Evolutionary conservation across 1,140 invertebrate species (phyloP).

Genomic region (Cotesia vestalis): DNA sequence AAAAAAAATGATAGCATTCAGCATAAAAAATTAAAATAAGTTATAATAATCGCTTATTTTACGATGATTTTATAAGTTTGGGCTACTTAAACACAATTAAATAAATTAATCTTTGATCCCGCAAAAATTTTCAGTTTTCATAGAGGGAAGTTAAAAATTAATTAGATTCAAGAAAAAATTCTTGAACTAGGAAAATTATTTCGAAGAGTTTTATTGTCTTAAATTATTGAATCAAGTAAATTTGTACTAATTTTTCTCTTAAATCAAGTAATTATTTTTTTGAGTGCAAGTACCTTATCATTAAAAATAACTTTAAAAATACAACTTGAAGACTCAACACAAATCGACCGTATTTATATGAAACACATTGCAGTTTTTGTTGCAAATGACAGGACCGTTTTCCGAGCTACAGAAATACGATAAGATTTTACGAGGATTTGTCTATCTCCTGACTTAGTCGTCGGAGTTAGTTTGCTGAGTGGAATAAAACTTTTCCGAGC

Average conservation of each 20-base stretch:
- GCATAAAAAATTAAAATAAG: too few relatives aligned
- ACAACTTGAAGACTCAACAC: slow-evolving; percentile 15
- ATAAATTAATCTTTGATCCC: too few relatives aligned
- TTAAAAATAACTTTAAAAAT: background rate
- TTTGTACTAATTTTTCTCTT: background rate
- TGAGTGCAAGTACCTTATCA: background rate
- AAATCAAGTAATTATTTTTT: background rate
- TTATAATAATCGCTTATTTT: too few relatives aligned
- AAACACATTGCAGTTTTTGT: background rate
- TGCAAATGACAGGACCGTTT: slow-evolving; percentile 21
- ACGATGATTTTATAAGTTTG: too few relatives aligned
- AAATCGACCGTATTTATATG: background rate
- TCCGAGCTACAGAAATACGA: slow-evolving; percentile 25
- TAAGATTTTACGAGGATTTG: slow-evolving; percentile 24
- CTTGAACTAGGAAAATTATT: too few relatives aligned
- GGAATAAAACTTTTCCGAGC: slow-evolving; percentile 34
- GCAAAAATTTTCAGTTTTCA: too few relatives aligned
- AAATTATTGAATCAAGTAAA: too few relatives aligned
- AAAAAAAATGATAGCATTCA: too few relatives aligned
- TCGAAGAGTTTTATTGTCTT: too few relatives aligned
- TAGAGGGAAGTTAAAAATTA: too few relatives aligned
- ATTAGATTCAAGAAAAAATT: too few relatives aligned
- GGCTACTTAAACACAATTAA: too few relatives aligned
- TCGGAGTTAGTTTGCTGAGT: slow-evolving; percentile 29
- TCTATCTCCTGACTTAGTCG: slow-evolving; percentile 10